Conservation (phyloP, 1,140 invertebrate genomes). For the Pseudomyrmex dendroicus region DNA sequence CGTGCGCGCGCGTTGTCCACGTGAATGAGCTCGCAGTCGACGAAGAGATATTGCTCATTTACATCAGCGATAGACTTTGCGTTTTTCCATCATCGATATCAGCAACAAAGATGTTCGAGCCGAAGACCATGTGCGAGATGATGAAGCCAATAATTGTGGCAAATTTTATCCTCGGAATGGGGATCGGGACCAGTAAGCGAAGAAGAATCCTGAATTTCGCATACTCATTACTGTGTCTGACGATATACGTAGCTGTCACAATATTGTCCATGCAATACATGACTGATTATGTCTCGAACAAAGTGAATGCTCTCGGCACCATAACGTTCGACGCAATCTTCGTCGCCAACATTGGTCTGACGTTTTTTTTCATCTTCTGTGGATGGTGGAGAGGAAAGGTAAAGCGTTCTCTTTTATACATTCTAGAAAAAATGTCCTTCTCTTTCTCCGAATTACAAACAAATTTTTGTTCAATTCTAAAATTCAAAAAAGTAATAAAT, state of each 20-base stretch:
- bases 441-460: too few species aligned
- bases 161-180: constrained; percentile 33
- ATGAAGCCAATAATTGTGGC: constrained; percentile 2
- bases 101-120: constrained; percentile 18
- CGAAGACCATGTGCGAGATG: constrained; percentile 9
- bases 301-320: not conserved
- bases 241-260: not conserved
- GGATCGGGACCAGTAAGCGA: not conserved
- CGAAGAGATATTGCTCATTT: not conserved
- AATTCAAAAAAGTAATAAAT: not conserved
- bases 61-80: not conserved
- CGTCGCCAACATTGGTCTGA: constrained; percentile 45
- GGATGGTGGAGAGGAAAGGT: constrained; percentile 53
- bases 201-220: not conserved
- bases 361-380: constrained; percentile 47
- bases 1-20: not conserved
- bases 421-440: too few species aligned
- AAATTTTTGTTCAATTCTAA: not conserved
- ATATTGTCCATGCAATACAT: not conserved
- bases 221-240: constrained; percentile 20
- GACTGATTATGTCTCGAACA: not conserved
- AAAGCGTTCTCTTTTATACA: not conserved
- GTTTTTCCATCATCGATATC: not conserved
- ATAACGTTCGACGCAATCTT: constrained; percentile 24
- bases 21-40: not conserved